phyloP scores from a whole-genome alignment of 2,888 invertebrate species.

The Clusia tigrina region DNA sequence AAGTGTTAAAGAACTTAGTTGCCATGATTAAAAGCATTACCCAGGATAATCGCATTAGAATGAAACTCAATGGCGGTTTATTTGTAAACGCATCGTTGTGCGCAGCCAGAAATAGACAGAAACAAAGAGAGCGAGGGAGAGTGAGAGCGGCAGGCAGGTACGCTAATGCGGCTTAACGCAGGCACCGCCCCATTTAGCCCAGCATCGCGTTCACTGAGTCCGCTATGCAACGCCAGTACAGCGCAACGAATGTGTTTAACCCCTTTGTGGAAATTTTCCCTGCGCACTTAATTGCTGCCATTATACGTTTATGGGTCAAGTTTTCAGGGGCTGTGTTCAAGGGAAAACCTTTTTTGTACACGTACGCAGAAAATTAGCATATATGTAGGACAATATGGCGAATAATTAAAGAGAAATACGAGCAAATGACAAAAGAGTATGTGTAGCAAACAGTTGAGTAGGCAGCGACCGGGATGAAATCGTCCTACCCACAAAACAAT shows the following conservation, averaged over 20 bases:
- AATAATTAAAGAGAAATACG: constrained; percentile 28
- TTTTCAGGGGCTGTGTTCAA: background rate
- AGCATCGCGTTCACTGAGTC: constrained; percentile 28
- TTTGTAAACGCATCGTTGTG: constrained; percentile 56
- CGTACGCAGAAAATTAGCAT: constrained; percentile 44
- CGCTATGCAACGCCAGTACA: constrained; percentile 21
- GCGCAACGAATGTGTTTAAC: constrained; percentile 52
- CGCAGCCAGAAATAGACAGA: constrained; percentile 30
- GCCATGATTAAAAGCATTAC: constrained; percentile 55
- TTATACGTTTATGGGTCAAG: constrained; percentile 55
- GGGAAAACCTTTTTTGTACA: background rate
- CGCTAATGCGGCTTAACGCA: constrained; percentile 46
- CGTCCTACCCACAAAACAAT: constrained; percentile 41
- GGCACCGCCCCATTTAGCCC: constrained; percentile 42
- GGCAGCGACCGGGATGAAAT: constrained; percentile 1
- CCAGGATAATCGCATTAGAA: constrained; percentile 58
- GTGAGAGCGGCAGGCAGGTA: constrained; percentile 34
- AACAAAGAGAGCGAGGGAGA: constrained; percentile 23
- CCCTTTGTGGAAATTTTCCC: constrained; percentile 24
- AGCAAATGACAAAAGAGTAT: constrained; percentile 20
- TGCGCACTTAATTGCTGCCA: constrained; percentile 50
- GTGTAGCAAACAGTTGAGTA: no score
- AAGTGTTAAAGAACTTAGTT: constrained; percentile 43
- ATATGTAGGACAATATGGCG: constrained; percentile 32
- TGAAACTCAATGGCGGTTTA: constrained; percentile 45